Evolutionary conservation across 2,113 vertebrate genomes (phyloP).

Genomic region (Corythoichthys haematopterus): DNA sequence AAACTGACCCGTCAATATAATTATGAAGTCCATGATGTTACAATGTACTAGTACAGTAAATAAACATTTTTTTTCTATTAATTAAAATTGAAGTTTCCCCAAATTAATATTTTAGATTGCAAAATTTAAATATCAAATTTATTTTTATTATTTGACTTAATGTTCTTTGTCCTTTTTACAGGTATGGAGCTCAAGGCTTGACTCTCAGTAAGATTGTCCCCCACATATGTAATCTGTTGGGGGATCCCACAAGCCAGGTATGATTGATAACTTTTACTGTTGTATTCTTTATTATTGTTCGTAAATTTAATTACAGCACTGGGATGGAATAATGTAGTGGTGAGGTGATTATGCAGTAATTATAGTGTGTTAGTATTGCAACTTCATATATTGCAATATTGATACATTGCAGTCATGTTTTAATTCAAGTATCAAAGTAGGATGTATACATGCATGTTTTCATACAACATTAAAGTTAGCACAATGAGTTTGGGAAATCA

Average conservation of each 20-base stretch:
- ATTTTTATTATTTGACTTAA: background rate
- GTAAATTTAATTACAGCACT: background rate
- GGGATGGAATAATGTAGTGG: background rate
- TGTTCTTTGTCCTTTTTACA: conserved; percentile 54
- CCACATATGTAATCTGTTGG: conserved; percentile 96
- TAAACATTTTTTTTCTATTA: too few relatives aligned
- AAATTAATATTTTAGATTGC: background rate
- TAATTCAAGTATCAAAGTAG: too few relatives aligned
- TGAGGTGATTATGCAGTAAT: background rate
- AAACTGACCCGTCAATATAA: too few relatives aligned
- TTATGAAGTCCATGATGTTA: too few relatives aligned
- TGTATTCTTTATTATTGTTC: background rate
- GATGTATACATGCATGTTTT: too few relatives aligned
- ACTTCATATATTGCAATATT: background rate
- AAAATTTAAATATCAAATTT: background rate
- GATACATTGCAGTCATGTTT: too few relatives aligned
- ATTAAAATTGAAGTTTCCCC: too few relatives aligned
- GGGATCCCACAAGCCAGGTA: conserved; percentile 98
- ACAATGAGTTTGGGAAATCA: too few relatives aligned
- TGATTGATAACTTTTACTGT: background rate
- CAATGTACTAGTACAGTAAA: too few relatives aligned
- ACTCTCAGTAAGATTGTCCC: conserved; percentile 98
- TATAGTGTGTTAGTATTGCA: background rate
- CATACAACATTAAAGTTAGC: too few relatives aligned
- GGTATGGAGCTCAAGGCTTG: conserved; percentile 94